Evolutionary conservation across 2,888 invertebrate genomes (phyloP).

Genomic region (Eurytoma californica): DNA sequence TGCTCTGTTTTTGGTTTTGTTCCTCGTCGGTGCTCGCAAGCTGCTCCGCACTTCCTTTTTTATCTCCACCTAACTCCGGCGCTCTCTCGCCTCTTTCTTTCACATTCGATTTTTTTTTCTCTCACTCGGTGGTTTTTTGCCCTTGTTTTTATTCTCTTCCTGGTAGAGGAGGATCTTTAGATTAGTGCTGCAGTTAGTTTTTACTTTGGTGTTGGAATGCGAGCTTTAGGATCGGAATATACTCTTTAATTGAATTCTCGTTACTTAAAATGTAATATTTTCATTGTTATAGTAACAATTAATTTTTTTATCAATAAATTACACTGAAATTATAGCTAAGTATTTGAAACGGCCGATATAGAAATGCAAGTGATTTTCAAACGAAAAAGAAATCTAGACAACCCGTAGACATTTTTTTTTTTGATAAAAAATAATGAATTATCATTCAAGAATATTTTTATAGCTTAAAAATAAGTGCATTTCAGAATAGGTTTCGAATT

Average conservation of each 20-base stretch:
- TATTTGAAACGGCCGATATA: no score
- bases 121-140: slow-evolving; percentile 23
- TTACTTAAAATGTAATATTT: no score
- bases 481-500: no score
- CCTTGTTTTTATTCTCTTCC: slow-evolving; percentile 8
- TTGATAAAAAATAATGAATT: no score
- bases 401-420: no score
- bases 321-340: no score
- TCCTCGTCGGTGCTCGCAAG: slow-evolving; percentile 28
- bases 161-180: slow-evolving; percentile 35
- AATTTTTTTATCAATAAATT: no score
- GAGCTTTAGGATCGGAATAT: slow-evolving; percentile 10
- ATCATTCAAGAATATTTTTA: no score
- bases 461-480: no score
- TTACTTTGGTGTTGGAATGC: slow-evolving; percentile 27
- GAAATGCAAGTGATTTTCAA: no score
- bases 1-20: slow-evolving; percentile 13
- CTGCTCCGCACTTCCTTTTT: neutral
- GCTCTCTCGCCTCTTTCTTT: neutral
- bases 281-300: no score
- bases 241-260: slow-evolving; percentile 23
- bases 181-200: slow-evolving; percentile 36
- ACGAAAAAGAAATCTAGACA: no score
- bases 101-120: neutral
- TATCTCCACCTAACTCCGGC: neutral